Base-by-base conservation (phyloP, 2,888 invertebrate genomes). In the Cephus runcator region DNA sequence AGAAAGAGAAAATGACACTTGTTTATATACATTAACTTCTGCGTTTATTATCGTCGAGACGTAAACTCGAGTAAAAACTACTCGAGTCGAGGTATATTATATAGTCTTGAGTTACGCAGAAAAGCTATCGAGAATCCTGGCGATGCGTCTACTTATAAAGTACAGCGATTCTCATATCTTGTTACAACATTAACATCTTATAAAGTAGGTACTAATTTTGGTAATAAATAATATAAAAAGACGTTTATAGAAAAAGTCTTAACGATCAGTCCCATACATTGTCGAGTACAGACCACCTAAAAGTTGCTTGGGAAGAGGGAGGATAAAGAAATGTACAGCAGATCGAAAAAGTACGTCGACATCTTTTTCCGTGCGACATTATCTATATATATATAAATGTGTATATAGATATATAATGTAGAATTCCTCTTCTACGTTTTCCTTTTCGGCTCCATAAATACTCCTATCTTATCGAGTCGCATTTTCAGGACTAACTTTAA, bases 401-500 rank as follows among this genome's bases (percentile, higher is more conserved):
- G 12, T 69, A n/a, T 33, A 33, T 69, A 30, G n/a, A 69, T n/a
- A 11, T 69, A 11, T 30, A 69, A n/a, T 30, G 69, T 69, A 69
- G 33, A 69, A 69, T 33, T 40, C 36, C 36, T 40, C 12, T 40
- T 40, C 36, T 36, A 36, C 12, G 12, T 36, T 12, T 3, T 36
- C 36, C 12, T 36, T 12, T 12, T 36, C 12, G 30, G 69, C 69
- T 31, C 4, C 69, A 15, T 30, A 69, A 31, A 4, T 69, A 30
- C 69, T 30, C 75, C n/a, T 73, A 79, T 80, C 81, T 90, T 90
- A 91, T 90, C 90, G 90, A 80, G 83, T 86, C 83, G 83, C 87
- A 79, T 86, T 87, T 77, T 91, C 91, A n/a, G 91, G 90, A 81
- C 87, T 91, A 79, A 91, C 88, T 85, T 88, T 90, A 77, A 92